A percentile compares a stretch with the other conserved stretches of the same genome.
These are phyloP conservation scores for Acrocera orbiculus DNA, from an alignment of 2,888 invertebrate genomes.

Conservation along the genomic window DNA sequence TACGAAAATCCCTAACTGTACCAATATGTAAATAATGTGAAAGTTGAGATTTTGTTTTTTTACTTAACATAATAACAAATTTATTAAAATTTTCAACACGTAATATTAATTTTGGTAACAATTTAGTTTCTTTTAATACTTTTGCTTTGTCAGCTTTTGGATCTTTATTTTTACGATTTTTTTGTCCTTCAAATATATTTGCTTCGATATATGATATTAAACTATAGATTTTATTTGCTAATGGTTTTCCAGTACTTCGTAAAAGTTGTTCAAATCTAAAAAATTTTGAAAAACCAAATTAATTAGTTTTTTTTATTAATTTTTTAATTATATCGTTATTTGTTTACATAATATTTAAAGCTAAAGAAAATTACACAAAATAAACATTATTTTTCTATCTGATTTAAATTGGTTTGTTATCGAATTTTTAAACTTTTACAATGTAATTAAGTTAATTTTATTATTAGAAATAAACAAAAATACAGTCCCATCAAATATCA, in stretches of 20 bases:
- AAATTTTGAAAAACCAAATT: too few relatives aligned
- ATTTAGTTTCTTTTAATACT: slow-evolving; percentile 39
- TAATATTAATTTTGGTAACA: slow-evolving; percentile 42
- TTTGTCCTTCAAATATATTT: slow-evolving; percentile 19
- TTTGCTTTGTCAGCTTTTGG: slow-evolving; percentile 32
- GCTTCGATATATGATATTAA: slow-evolving; percentile 39
- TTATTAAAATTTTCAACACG: slow-evolving; percentile 45
- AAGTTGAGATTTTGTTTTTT: slow-evolving; percentile 36
- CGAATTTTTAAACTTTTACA: too few relatives aligned
- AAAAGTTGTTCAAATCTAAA: slow-evolving; percentile 35
- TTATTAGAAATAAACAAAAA: too few relatives aligned
- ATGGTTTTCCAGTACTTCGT: slow-evolving; percentile 36
- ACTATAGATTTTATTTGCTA: slow-evolving; percentile 36
- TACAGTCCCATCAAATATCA: too few relatives aligned
- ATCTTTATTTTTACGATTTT: slow-evolving; percentile 24
- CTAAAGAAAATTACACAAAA: too few relatives aligned
- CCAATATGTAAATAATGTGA: slow-evolving; percentile 39
- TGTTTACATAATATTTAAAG: too few relatives aligned
- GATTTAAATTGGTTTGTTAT: too few relatives aligned
- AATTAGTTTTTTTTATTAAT: too few relatives aligned
- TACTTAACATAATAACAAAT: slow-evolving; percentile 37
- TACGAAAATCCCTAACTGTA: slow-evolving; percentile 42
- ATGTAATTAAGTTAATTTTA: too few relatives aligned
- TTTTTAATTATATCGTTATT: too few relatives aligned
- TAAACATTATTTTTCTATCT: too few relatives aligned